A percentile compares a stretch with the other conserved stretches of the same genome.
Conservation (phyloP, 1,140 invertebrate species). For the Cotesia vestalis region DNA sequence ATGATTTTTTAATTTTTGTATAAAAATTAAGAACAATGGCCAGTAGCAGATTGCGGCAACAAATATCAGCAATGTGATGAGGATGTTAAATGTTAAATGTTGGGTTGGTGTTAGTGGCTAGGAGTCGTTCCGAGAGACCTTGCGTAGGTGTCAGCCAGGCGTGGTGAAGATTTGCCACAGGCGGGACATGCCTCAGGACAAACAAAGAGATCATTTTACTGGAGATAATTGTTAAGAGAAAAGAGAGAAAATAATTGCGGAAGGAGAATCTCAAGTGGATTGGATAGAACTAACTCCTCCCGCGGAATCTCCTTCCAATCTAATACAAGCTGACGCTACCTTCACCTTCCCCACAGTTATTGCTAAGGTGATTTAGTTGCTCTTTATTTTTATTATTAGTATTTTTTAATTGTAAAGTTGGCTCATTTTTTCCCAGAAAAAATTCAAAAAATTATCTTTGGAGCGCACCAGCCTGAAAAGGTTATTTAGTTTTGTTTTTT, state of each 20-base stretch:
- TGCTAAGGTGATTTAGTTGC: too few species aligned
- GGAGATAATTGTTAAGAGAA: conserved; percentile 21
- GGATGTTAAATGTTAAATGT: background rate
- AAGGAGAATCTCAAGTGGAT: conserved; percentile 58
- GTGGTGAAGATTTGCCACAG: conserved; percentile 41
- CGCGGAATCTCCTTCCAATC: conserved; percentile 51
- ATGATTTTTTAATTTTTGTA: too few species aligned
- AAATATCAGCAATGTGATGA: background rate
- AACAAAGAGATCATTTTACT: conserved; percentile 26
- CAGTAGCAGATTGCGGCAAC: background rate
- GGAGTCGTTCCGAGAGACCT: background rate
- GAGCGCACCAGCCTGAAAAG: too few species aligned
- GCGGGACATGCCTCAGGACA: conserved; percentile 27
- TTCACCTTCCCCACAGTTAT: conserved; percentile 49
- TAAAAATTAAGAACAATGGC: conserved; percentile 19
- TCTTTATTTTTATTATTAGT: too few species aligned
- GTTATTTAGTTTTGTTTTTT: too few species aligned
- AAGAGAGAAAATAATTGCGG: conserved; percentile 33
- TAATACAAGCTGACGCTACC: conserved; percentile 49
- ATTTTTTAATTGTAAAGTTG: too few species aligned
- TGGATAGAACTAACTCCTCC: conserved; percentile 64
- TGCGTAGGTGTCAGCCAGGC: conserved; percentile 45
- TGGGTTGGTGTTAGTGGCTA: too few species aligned
- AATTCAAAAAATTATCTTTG: too few species aligned
- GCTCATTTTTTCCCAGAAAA: too few species aligned